These are phyloP conservation scores for Hylyphantes graminicola DNA, from an alignment of 1,140 invertebrate genomes.

Conservation along the genomic window DNA sequence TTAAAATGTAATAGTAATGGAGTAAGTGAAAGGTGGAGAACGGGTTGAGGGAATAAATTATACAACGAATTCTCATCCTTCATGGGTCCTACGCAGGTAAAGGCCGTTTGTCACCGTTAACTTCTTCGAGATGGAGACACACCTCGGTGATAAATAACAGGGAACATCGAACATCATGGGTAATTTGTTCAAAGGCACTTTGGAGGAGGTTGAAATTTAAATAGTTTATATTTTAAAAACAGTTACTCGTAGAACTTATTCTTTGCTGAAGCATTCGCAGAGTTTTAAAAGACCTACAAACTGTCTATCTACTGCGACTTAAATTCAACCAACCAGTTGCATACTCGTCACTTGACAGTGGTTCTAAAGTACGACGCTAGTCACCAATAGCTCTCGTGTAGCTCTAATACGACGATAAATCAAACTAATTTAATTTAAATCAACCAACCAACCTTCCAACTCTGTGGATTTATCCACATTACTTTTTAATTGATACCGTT, in stretches of 20 bases:
- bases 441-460: no score
- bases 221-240: not conserved
- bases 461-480: no score
- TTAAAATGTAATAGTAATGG: slow-evolving; percentile 3
- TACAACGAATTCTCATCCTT: slow-evolving; percentile 23
- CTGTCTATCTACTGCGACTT: no score
- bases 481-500: no score
- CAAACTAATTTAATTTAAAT: no score
- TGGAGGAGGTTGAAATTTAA: not conserved
- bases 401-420: no score
- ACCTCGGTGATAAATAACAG: slow-evolving; percentile 44
- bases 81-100: slow-evolving; percentile 28
- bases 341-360: no score
- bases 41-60: slow-evolving; percentile 5
- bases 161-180: not conserved
- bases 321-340: no score
- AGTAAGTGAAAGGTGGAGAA: slow-evolving; percentile 13
- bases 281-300: no score
- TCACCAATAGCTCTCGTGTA: no score
- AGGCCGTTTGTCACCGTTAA: slow-evolving; percentile 46
- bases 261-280: no score
- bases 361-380: no score
- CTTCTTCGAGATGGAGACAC: slow-evolving; percentile 24
- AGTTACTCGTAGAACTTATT: not conserved
- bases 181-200: slow-evolving; percentile 33